Evolutionary conservation across 2,888 invertebrate species (phyloP).

Genomic region (Hedychridium roseum): DNA sequence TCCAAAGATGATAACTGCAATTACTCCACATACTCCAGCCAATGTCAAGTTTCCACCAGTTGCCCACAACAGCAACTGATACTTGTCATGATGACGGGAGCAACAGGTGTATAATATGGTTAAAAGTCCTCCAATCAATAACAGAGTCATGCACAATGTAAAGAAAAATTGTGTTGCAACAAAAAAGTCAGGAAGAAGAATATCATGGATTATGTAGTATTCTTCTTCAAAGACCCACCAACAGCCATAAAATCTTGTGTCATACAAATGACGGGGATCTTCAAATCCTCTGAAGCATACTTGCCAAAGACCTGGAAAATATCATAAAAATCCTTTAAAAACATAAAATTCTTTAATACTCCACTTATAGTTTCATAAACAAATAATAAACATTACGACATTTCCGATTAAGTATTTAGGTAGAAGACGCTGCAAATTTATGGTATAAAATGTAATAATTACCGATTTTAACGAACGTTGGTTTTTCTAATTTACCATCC

Average conservation of each 20-base stretch:
- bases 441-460: slow-evolving; percentile 51
- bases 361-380: not conserved
- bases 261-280: slow-evolving; percentile 87
- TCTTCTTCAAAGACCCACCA: slow-evolving; percentile 99
- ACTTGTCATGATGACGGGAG: slow-evolving; percentile 79
- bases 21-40: slow-evolving; percentile 80
- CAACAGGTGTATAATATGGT: slow-evolving; percentile 78
- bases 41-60: slow-evolving; percentile 77
- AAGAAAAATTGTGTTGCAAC: slow-evolving; percentile 94
- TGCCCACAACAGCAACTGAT: slow-evolving; percentile 76
- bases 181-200: slow-evolving; percentile 89
- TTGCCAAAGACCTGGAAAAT: slow-evolving; percentile 86
- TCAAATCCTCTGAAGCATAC: slow-evolving; percentile 90
- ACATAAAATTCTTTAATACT: not conserved
- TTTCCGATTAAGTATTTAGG: not conserved
- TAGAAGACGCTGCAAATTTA: not conserved
- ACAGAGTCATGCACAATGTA: slow-evolving; percentile 84
- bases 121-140: slow-evolving; percentile 78
- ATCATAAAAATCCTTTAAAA: slow-evolving; percentile 1
- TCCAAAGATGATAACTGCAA: slow-evolving; percentile 89
- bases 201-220: slow-evolving; percentile 92
- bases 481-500: slow-evolving; percentile 79
- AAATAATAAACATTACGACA: not conserved
- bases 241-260: slow-evolving; percentile 83
- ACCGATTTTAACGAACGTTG: slow-evolving; percentile 85